Conservation (phyloP, 2,113 vertebrate genomes). For the Dicentrarchus labrax region DNA sequence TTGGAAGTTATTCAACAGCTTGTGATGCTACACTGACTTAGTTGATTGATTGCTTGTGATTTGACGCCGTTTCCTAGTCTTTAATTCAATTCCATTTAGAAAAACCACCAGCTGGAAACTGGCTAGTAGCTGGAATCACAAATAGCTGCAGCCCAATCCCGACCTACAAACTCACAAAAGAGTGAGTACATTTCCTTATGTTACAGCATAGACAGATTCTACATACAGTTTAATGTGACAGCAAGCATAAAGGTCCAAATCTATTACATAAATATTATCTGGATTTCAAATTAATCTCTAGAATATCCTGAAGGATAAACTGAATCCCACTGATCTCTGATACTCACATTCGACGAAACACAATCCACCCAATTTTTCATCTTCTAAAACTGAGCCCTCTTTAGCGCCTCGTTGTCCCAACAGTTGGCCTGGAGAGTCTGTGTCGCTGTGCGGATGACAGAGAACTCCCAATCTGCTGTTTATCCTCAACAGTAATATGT, state of each 20-base stretch:
- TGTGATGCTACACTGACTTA: too few relatives aligned
- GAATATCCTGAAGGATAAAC: constrained; percentile 41
- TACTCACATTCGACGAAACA: constrained; percentile 35
- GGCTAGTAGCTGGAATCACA: background rate
- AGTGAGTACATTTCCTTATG: background rate
- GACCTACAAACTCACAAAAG: background rate
- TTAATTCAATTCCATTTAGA: too few relatives aligned
- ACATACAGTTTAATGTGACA: constrained; percentile 1
- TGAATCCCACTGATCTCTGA: constrained; percentile 36
- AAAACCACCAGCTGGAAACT: background rate
- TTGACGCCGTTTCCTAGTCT: too few relatives aligned
- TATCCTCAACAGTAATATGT: constrained; percentile 65
- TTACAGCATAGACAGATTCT: background rate
- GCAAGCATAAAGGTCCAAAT: constrained; percentile 1
- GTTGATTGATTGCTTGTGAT: too few relatives aligned
- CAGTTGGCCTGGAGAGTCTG: constrained; percentile 28
- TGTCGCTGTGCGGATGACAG: constrained; percentile 30
- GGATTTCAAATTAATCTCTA: constrained; percentile 39
- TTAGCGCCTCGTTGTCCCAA: constrained; percentile 11
- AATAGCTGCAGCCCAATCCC: background rate
- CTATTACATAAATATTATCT: constrained; percentile 13
- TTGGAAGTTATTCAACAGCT: too few relatives aligned
- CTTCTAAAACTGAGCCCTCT: constrained; percentile 18
- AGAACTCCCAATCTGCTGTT: constrained; percentile 47
- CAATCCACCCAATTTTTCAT: constrained; percentile 28